Base-by-base conservation (phyloP, 2,888 invertebrate genomes). In the Dysmachus trigonus region DNA sequence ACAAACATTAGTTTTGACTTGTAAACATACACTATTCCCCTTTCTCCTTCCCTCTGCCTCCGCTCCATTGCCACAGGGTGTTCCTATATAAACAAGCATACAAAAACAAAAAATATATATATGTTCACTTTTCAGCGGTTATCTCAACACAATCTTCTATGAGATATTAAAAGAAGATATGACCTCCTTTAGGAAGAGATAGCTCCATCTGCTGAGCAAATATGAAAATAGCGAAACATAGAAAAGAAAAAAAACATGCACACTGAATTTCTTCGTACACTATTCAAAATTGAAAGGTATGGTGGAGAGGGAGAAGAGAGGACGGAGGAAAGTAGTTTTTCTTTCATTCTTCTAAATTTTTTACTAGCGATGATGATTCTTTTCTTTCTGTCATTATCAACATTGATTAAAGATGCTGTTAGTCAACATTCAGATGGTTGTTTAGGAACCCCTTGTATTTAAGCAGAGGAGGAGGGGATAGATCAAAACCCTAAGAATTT, bases 111-210 rank as follows among this genome's bases (percentile, higher is more conserved):
- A 38, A 10, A 38, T n/a, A n/a, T n/a, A 38, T 10, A 35, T 10
- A 31, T 81, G 81, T 31, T 81, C 81, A 81, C 62, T 81, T 81
- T 81, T 81, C 62, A 81, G 81, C 30, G 81, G 81, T 81, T 81
- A 81, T 81, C 81, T 33, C 81, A 53, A 81, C 81, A 53, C 81
- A 81, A 81, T 81, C 81, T 81, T 81, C 35, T 7, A 62, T 53
- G 51, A 79, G 53, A 81, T 62, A 81, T 81, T 35, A 81, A 81
- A 81, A 62, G 53, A 5, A 62, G 81, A 81, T 81, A 81, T 81
- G 81, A 81, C 81, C 81, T 81, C 81, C 81, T 81, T 81, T 30
- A n/a, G n/a, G n/a, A n/a, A n/a, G 53, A 27, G 27, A 51, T 2
- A 31, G 47, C 79, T 51, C 53, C 53, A 47, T 30, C n/a, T 41